A percentile compares a stretch with the other conserved stretches of the same genome.
Conservation (phyloP, 2,888 invertebrate species). For the Cyclophora punctaria region DNA sequence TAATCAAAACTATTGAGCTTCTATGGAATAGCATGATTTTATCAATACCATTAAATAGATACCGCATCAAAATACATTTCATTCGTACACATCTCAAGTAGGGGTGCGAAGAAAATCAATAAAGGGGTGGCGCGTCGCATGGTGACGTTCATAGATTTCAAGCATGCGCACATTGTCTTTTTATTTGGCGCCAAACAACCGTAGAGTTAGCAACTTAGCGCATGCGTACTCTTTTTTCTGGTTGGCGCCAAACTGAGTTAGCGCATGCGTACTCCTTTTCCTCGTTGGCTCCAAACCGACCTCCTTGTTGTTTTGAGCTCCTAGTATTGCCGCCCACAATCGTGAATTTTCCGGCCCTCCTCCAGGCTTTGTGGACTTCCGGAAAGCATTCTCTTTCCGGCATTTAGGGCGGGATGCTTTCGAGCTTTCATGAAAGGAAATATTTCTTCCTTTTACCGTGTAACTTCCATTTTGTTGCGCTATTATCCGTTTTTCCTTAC, state of each 20-base stretch:
- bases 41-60: neutral
- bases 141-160: neutral
- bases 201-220: neutral
- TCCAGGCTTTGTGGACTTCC: slow-evolving; percentile 47
- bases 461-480: too few relatives aligned
- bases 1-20: too few relatives aligned
- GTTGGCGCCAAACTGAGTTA: neutral
- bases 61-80: slow-evolving; percentile 6
- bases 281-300: neutral
- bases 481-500: too few relatives aligned
- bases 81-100: neutral
- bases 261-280: slow-evolving; percentile 43
- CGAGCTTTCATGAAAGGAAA: too few relatives aligned
- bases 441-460: too few relatives aligned
- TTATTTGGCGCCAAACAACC: too few relatives aligned
- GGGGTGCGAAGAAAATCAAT: slow-evolving; percentile 36
- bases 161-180: too few relatives aligned
- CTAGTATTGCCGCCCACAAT: slow-evolving; percentile 69
- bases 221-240: neutral
- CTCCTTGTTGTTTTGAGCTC: slow-evolving; percentile 30
- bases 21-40: too few relatives aligned
- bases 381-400: slow-evolving; percentile 47
- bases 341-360: slow-evolving; percentile 69
- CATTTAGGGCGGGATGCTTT: slow-evolving; percentile 47
- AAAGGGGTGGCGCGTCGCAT: slow-evolving; percentile 8